Evolutionary conservation across 2,113 vertebrate genomes (phyloP), one percentile per base, ranked within the genome.

Genomic region (Grammomys surdaster): DNA sequence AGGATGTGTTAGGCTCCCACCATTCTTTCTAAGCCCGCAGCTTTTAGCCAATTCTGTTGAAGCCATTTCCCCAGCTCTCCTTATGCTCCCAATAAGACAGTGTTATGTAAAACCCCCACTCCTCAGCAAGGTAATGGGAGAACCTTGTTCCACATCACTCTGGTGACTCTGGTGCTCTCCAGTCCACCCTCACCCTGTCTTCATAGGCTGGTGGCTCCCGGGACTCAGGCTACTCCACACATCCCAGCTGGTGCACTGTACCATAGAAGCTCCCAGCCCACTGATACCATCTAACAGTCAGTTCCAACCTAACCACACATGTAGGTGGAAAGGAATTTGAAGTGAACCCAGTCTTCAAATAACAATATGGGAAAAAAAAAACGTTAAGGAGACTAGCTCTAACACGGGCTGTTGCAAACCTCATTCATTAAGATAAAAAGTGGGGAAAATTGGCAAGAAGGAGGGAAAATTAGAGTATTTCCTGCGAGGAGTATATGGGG

Each of bases 401-500:
- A 0, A 93, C 13, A 0, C 56, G 96, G 96, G 94, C 51, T 8
- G 43, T 85, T 0, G 54, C 90, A 86, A 96, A 95, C 91, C 75
- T 97, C 95, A 58, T 96, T 98, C 97, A 90, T 97, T 97, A 96
- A 97, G 96, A 97, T 97, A 95, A 78, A 97, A 97, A 97, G 93
- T 94, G 43, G 97, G 97, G 96, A 97, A 94, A 87, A 97, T 72
- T 98, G 98, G 98, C 98, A 95, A 73, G 91, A 96, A 97, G 28
- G 19, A 56, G 98, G 96, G 97, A 98, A 98, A 97, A 93, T 88
- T 81, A 0, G 72, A 93, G 94, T 96, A 97, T 98, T 98, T 98
- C 98, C 98, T 98, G 97, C 77, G 89, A 97, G 97, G 98, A 97
- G 96, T 28, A 94, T 97, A 97, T 89, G 95, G 97, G 97, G 94